These are phyloP conservation scores for Polypterus senegalus DNA, from an alignment of 2,113 vertebrate species.

Conservation along the genomic window DNA sequence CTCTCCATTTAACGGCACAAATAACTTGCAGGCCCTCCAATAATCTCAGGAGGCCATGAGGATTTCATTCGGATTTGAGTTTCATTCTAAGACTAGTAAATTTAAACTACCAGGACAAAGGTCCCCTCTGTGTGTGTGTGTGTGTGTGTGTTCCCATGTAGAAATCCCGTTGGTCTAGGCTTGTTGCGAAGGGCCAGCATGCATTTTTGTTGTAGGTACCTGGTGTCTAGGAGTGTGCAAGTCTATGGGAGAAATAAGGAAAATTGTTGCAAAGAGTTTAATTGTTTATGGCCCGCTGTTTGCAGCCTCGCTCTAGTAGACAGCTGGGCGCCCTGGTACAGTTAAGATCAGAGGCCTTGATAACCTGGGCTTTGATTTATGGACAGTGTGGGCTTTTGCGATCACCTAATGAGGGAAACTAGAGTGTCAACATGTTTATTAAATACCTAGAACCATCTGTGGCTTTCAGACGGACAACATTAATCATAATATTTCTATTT, in stretches of 20 bases:
- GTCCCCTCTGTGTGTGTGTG: not conserved
- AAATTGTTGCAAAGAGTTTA: slow-evolving; percentile 42
- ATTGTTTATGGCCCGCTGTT: slow-evolving; percentile 81
- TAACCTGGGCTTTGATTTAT: slow-evolving; percentile 94
- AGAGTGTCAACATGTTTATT: slow-evolving; percentile 97
- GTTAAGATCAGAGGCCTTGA: slow-evolving; percentile 92
- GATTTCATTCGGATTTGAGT: too few species aligned
- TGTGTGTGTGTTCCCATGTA: slow-evolving; percentile 24
- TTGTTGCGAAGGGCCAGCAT: too few species aligned
- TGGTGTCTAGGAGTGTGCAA: too few species aligned
- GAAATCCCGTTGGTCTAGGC: too few species aligned
- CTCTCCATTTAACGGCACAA: too few species aligned
- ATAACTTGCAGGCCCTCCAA: too few species aligned
- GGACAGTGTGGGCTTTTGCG: slow-evolving; percentile 59
- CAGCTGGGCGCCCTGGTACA: slow-evolving; percentile 89
- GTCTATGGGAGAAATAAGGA: slow-evolving; percentile 8
- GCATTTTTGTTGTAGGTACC: too few species aligned
- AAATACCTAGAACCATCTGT: slow-evolving; percentile 92
- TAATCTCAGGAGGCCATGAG: too few species aligned
- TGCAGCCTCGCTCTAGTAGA: slow-evolving; percentile 66
- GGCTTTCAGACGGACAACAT: slow-evolving; percentile 43
- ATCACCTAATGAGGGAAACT: slow-evolving; percentile 92
- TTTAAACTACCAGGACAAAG: slow-evolving; percentile 39
- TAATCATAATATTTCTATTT: slow-evolving; percentile 60
- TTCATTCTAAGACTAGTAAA: slow-evolving; percentile 31